phyloP scores from a whole-genome alignment of 2,797 vertebrate species.

The Thaleichthys pacificus region DNA sequence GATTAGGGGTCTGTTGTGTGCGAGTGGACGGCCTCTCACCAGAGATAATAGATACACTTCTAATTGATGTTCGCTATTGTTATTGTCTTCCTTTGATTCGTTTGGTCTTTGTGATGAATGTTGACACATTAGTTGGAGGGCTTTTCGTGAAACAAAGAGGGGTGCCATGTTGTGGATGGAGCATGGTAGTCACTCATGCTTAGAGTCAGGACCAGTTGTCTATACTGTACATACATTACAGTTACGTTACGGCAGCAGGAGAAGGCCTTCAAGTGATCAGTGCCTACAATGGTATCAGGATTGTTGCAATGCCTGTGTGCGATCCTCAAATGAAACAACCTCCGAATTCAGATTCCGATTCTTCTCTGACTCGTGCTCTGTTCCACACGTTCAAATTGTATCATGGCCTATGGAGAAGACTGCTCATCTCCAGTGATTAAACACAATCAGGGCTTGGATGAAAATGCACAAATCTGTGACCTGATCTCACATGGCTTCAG shows the following conservation, averaged over 20 bases:
- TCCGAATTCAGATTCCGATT: too few relatives aligned
- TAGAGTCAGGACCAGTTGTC: background rate
- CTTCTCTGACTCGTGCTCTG: background rate
- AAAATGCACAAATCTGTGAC: conserved; percentile 12
- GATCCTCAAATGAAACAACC: too few relatives aligned
- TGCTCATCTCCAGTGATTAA: background rate
- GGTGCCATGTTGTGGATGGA: conserved; percentile 24
- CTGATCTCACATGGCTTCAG: conserved; percentile 31
- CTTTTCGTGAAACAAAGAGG: conserved; percentile 30
- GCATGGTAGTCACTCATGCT: background rate
- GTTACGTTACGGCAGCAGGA: background rate
- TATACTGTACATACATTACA: background rate
- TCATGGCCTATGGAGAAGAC: background rate
- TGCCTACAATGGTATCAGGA: too few relatives aligned
- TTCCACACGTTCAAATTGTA: background rate
- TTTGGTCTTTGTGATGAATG: conserved; percentile 3
- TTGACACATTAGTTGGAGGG: background rate
- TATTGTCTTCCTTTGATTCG: conserved; percentile 38
- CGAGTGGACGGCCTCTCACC: conserved; percentile 34
- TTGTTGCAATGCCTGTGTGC: too few relatives aligned
- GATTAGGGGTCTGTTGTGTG: conserved; percentile 35
- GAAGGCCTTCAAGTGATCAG: too few relatives aligned
- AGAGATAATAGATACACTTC: conserved; percentile 54
- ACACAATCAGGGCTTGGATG: background rate
- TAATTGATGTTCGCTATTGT: conserved; percentile 54